Percentiles rank a stretch among this genome's conserved stretches.
These are phyloP conservation scores for Neoaliturus tenellus DNA, from an alignment of 2,888 invertebrate genomes.

Conservation along the genomic window DNA sequence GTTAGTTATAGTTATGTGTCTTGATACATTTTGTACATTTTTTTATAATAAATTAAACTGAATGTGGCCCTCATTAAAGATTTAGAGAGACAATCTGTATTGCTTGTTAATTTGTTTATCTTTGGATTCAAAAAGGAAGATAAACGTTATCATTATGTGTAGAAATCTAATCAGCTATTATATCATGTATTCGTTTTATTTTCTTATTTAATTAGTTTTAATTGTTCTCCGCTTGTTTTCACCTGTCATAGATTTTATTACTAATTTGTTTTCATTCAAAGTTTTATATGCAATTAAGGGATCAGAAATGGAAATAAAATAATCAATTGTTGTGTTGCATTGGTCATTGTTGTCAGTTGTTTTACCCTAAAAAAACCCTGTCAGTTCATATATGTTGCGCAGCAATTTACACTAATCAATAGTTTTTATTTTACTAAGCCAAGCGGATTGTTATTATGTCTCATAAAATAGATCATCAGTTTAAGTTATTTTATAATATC, in stretches of 20 bases:
- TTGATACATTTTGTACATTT: constrained; percentile 24
- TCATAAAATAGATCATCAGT: no score
- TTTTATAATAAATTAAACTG: constrained; percentile 25
- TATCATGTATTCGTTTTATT: neutral
- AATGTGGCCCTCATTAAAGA: neutral
- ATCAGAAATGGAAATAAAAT: neutral
- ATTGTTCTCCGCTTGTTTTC: neutral
- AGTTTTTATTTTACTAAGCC: no score
- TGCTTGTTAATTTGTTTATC: neutral
- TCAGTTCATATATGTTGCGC: no score
- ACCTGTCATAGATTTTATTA: neutral
- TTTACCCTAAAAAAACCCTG: neutral
- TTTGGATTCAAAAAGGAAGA: neutral
- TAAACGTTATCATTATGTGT: neutral
- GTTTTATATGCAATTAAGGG: neutral
- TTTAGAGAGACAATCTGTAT: neutral
- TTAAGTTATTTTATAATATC: no score
- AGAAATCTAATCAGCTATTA: neutral
- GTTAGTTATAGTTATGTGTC: constrained; percentile 18
- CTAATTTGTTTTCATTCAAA: neutral
- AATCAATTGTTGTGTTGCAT: neutral
- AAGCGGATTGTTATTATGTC: no score
- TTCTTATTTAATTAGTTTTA: neutral
- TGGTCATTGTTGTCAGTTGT: neutral
- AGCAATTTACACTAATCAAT: no score